Evolutionary conservation across 2,113 vertebrate species (phyloP), one percentile per base, ranked within the genome.

Genomic region (Chascanopsetta lugubris): DNA sequence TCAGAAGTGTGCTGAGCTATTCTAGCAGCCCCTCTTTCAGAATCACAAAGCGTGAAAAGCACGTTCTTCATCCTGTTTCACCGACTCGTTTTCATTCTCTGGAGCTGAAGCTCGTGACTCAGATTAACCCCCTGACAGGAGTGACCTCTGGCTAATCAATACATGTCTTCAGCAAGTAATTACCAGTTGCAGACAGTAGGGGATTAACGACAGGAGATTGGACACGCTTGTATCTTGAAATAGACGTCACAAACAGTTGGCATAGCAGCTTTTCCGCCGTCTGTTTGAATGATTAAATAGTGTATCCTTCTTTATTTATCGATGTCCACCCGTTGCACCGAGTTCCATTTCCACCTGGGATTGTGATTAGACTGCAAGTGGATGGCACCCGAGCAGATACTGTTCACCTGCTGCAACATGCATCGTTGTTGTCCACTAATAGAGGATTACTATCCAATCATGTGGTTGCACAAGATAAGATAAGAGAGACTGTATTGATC

Each of bases 91-190:
- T 64, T 49, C 34, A 42, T 8, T n/a, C 1, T 13, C 67, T 42
- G 24, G 42, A 76, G 61, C 42, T 72, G 73, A 61, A 75, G 72
- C 15, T 71, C 21, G 3, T 13, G 25, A 34, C 36, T 15, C 21
- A 11, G 27, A 32, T 68, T 26, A 69, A 32, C 48, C 30, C 25
- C 22, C 32, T 54, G 40, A 27, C 57, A 32, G 21, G 21, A 60
- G 27, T 42, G 32, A 27, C 61, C 60, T 59, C 61, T 77, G 17
- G 48, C 24, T 4, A 49, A 56, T 75, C 49, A 69, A 71, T 60
- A 51, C 0, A 38, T 38, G 5, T 49, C 60, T 18, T 18, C 25
- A 17, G 13, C 4, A 15, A 48, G 61, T 77, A 47, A 79, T 81
- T 53, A 36, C 34, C 29, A 21, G 32, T 42, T 18, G 40, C 58